Evolutionary conservation across 2,113 vertebrate species (phyloP).

Genomic region (Brachirus orientalis): DNA sequence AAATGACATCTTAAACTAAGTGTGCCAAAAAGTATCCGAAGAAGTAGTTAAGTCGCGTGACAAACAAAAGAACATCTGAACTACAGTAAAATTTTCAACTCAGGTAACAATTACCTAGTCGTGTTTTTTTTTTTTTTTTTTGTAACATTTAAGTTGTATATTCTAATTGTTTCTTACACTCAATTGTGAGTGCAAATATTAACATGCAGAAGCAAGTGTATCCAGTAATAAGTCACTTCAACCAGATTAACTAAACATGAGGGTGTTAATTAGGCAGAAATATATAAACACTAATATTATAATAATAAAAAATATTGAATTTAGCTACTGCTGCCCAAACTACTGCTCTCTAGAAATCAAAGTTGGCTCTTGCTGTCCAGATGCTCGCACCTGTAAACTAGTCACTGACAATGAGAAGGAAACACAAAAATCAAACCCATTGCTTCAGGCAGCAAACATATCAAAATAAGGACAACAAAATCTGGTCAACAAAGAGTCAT

Average conservation of each 20-base stretch:
- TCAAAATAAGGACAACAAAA: constrained; percentile 9
- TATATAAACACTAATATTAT: neutral
- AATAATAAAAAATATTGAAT: neutral
- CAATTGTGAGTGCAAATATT: neutral
- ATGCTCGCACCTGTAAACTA: constrained; percentile 28
- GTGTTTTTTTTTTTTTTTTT: too few relatives aligned
- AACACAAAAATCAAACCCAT: constrained; percentile 12
- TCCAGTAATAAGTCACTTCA: neutral
- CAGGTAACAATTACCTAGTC: too few relatives aligned
- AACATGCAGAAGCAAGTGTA: neutral
- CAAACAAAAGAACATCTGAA: too few relatives aligned
- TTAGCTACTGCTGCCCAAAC: neutral
- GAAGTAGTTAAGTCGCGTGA: too few relatives aligned
- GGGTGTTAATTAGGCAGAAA: constrained; percentile 16
- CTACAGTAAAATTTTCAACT: too few relatives aligned
- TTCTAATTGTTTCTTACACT: neutral
- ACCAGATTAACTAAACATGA: constrained; percentile 10
- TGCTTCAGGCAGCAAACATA: constrained; percentile 8
- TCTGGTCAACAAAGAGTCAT: neutral
- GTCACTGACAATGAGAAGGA: constrained; percentile 10
- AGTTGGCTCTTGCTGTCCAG: constrained; percentile 26
- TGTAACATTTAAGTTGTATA: neutral
- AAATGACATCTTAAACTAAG: too few relatives aligned
- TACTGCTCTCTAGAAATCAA: constrained; percentile 17
- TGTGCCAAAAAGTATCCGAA: too few relatives aligned